Evolutionary conservation across 2,113 vertebrate genomes (phyloP).

Genomic region (Columba livia): DNA sequence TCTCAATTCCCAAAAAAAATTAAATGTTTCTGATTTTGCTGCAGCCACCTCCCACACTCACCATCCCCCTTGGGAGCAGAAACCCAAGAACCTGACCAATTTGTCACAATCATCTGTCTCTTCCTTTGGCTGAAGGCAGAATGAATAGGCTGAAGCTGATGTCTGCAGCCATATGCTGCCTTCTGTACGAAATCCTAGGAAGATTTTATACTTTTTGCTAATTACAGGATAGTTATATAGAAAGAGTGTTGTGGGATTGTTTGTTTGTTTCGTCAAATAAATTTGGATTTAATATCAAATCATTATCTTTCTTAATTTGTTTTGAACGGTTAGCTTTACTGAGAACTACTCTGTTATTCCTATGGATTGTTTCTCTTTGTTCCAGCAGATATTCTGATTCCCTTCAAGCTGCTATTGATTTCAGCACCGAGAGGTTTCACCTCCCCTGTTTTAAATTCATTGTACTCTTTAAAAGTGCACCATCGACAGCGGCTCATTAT

Average conservation of each 20-base stretch:
- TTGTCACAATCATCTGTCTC: not conserved
- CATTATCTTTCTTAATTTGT: not conserved
- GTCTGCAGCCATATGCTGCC: not conserved
- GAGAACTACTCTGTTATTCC: not conserved
- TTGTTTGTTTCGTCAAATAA: not conserved
- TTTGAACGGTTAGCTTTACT: not conserved
- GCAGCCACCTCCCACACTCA: not conserved
- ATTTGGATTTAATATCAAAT: not conserved
- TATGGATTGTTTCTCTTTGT: not conserved
- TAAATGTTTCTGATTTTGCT: not conserved
- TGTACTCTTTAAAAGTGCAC: constrained; percentile 52
- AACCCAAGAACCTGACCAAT: not conserved
- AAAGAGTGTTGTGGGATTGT: not conserved
- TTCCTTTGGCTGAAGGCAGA: not conserved
- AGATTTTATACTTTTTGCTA: not conserved
- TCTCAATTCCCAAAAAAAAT: not conserved
- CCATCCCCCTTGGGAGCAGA: not conserved
- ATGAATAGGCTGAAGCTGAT: not conserved
- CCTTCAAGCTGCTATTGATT: not conserved
- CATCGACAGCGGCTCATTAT: constrained; percentile 11
- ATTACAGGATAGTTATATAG: not conserved
- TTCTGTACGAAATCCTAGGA: not conserved
- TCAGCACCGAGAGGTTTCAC: not conserved
- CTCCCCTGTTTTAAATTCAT: not conserved
- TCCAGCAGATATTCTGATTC: not conserved